These are phyloP conservation scores for Galaxea fascicularis DNA, from an alignment of 92 coral and sea anemone genomes.

Conservation along the genomic window DNA sequence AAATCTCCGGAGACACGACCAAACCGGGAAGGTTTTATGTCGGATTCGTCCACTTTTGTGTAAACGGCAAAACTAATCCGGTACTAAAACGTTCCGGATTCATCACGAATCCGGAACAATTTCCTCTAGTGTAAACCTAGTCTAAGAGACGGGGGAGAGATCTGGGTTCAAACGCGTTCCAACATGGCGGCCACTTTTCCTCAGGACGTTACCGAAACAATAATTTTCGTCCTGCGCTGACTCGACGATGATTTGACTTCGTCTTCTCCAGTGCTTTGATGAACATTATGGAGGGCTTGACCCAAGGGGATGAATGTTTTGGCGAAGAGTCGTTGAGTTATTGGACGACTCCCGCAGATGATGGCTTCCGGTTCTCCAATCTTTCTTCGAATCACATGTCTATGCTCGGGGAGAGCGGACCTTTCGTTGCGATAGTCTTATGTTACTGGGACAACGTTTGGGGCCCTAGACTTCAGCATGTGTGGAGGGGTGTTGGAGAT, in stretches of 20 bases:
- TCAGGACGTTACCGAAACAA: neutral
- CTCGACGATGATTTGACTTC: neutral
- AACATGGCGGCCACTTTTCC: neutral
- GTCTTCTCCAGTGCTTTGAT: neutral
- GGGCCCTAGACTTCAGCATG: conserved; percentile 91
- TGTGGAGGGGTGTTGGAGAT: conserved; percentile 88
- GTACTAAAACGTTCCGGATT: too few relatives aligned
- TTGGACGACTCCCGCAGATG: conserved; percentile 78
- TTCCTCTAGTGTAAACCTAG: too few relatives aligned
- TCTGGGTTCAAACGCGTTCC: neutral
- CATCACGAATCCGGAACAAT: too few relatives aligned
- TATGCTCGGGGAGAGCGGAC: conserved; percentile 72
- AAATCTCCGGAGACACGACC: too few relatives aligned
- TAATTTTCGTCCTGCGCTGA: neutral
- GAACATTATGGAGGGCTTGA: neutral
- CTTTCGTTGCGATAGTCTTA: conserved; percentile 84
- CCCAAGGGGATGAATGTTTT: conserved; percentile 17
- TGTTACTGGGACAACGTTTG: conserved; percentile 94
- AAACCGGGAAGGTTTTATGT: too few relatives aligned
- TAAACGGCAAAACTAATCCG: too few relatives aligned
- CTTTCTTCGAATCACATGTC: conserved; percentile 70
- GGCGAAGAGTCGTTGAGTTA: conserved; percentile 30
- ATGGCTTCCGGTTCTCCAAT: conserved; percentile 75
- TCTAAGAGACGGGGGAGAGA: too few relatives aligned
- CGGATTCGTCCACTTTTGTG: too few relatives aligned